Conservation (phyloP, 2,113 vertebrate genomes). For the Trichechus manatus region DNA sequence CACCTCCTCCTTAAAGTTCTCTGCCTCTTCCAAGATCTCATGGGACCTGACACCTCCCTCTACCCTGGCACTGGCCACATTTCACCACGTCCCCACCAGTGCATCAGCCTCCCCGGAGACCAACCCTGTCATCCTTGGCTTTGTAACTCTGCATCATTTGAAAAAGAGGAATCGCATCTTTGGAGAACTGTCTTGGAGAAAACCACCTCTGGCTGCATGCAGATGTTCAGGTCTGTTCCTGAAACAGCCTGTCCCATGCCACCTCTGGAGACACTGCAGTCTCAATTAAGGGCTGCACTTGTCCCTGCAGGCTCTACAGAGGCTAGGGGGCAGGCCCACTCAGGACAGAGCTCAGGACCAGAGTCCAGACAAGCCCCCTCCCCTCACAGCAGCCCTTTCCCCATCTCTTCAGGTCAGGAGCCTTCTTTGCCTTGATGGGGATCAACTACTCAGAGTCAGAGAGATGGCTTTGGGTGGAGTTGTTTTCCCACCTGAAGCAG, state of each 20-base stretch:
- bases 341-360: background rate
- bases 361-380: background rate
- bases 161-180: background rate
- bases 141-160: background rate
- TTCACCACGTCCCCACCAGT: background rate
- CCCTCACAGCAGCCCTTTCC: too few species aligned
- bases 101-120: background rate
- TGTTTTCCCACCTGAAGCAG: constrained; percentile 42
- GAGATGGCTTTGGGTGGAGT: background rate
- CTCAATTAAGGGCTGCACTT: background rate
- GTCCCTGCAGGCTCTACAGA: background rate
- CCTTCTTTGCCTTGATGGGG: background rate
- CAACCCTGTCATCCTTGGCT: background rate
- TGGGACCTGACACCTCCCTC: background rate
- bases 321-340: too few species aligned
- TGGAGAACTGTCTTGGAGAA: background rate
- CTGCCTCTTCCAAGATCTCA: background rate
- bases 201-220: background rate
- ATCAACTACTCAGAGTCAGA: background rate
- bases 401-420: background rate
- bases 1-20: constrained; percentile 22
- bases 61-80: background rate
- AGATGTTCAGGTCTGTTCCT: background rate
- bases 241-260: background rate
- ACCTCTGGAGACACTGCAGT: background rate